Evolutionary conservation across 2,888 invertebrate species (phyloP).

Genomic region (Odontomyia ornata): DNA sequence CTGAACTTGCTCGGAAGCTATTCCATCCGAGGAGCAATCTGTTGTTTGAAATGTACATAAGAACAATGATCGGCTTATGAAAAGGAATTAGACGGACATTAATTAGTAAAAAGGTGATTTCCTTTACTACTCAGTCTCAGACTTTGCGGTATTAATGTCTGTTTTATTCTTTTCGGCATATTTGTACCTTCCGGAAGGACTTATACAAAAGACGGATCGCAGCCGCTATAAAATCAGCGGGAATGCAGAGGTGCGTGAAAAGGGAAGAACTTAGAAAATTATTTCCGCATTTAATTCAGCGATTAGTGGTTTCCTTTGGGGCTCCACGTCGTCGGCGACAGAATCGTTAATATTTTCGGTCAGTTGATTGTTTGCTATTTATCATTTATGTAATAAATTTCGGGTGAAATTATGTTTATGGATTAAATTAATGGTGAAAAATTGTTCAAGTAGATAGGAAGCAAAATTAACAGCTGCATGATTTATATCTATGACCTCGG

Average conservation of each 20-base stretch:
- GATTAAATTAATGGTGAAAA: too few relatives aligned
- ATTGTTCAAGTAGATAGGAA: too few relatives aligned
- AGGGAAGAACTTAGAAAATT: not conserved
- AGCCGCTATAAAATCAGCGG: not conserved
- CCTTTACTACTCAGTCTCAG: not conserved
- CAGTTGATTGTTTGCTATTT: too few relatives aligned
- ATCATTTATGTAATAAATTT: too few relatives aligned
- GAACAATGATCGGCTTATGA: slow-evolving; percentile 32
- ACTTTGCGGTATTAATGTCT: not conserved
- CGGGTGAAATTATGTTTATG: too few relatives aligned
- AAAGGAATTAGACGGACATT: slow-evolving; percentile 35
- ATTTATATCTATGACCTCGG: too few relatives aligned
- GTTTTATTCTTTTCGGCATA: not conserved
- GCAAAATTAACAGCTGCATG: too few relatives aligned
- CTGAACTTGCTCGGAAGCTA: not conserved
- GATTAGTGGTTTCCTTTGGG: slow-evolving; percentile 23
- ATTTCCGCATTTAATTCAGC: slow-evolving; percentile 9
- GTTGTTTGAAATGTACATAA: slow-evolving; percentile 17
- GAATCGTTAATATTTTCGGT: too few relatives aligned
- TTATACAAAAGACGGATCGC: not conserved
- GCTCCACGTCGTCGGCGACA: slow-evolving; percentile 11
- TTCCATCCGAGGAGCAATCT: slow-evolving; percentile 14
- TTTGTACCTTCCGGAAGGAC: not conserved
- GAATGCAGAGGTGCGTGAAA: not conserved
- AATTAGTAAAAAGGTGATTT: slow-evolving; percentile 39